A percentile compares a stretch with the other conserved stretches of the same genome.
Evolutionary conservation across 2,113 vertebrate species (phyloP).

Genomic region (Rhizomys pruinosus): DNA sequence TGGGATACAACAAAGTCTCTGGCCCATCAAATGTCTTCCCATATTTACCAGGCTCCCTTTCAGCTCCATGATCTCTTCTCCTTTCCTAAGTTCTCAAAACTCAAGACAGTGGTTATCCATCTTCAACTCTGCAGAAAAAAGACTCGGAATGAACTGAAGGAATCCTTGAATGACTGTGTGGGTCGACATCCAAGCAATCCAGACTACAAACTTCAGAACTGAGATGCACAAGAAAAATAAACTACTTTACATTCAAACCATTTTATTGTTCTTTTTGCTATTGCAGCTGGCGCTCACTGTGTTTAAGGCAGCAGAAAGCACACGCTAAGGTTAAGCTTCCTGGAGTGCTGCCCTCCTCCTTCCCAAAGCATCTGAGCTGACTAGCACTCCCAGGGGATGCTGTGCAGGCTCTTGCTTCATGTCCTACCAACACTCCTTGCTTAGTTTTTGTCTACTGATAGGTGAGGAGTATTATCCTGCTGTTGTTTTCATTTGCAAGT

Average conservation of each 20-base stretch:
- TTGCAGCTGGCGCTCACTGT: not conserved
- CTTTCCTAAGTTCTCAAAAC: not conserved
- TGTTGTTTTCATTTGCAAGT: slow-evolving; percentile 4
- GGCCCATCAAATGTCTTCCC: not conserved
- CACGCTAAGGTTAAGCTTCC: not conserved
- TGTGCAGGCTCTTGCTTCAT: not conserved
- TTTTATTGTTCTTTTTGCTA: not conserved
- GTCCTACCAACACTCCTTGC: not conserved
- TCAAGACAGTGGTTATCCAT: not conserved
- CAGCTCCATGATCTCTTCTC: not conserved
- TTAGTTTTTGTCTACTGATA: not conserved
- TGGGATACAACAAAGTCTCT: not conserved
- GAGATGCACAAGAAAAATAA: not conserved
- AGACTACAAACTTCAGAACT: not conserved
- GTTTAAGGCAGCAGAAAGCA: not conserved
- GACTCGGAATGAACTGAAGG: not conserved
- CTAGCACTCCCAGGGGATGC: not conserved
- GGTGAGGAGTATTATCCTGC: not conserved
- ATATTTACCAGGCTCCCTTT: not conserved
- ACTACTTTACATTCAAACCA: not conserved
- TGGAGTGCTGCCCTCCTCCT: not conserved
- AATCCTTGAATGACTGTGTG: not conserved
- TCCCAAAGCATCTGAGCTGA: not conserved
- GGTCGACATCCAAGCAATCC: not conserved
- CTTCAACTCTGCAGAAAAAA: slow-evolving; percentile 6